A percentile compares a stretch with the other conserved stretches of the same genome.
These are phyloP conservation scores for Zaprionus camerounensis DNA, from an alignment of 1,140 invertebrate species.

Conservation along the genomic window DNA sequence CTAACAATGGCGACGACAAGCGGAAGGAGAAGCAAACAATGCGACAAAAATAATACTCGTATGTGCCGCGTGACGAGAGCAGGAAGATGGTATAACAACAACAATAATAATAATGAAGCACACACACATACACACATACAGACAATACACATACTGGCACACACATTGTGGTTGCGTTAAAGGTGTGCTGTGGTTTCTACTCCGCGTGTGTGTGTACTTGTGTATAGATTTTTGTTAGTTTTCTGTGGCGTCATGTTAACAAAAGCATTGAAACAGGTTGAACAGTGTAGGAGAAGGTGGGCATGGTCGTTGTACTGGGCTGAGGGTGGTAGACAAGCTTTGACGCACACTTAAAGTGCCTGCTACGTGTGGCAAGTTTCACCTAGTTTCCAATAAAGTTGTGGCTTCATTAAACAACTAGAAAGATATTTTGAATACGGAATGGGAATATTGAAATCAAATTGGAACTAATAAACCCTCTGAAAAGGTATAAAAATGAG, in stretches of 20 bases:
- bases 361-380: slow-evolving; percentile 8
- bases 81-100: slow-evolving; percentile 57
- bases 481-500: not conserved
- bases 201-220: slow-evolving; percentile 17
- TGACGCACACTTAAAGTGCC: slow-evolving; percentile 29
- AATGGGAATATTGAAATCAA: not conserved
- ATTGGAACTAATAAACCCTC: too few species aligned
- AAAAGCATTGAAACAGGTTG: slow-evolving; percentile 60
- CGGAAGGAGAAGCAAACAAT: slow-evolving; percentile 72
- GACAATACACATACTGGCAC: slow-evolving; percentile 3
- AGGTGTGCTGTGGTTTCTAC: slow-evolving; percentile 57
- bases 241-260: slow-evolving; percentile 66
- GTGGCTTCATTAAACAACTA: slow-evolving; percentile 12
- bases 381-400: not conserved
- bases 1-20: slow-evolving; percentile 71
- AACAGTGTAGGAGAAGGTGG: not conserved
- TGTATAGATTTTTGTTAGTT: slow-evolving; percentile 68
- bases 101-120: slow-evolving; percentile 71
- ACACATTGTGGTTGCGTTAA: slow-evolving; percentile 54
- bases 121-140: slow-evolving; percentile 7
- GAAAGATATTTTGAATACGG: not conserved
- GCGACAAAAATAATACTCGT: slow-evolving; percentile 69
- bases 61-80: slow-evolving; percentile 47
- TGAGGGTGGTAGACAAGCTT: slow-evolving; percentile 3
- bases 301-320: not conserved